Base-by-base conservation (phyloP, 2,888 invertebrate genomes). In the Lepidochrysops patricia region DNA sequence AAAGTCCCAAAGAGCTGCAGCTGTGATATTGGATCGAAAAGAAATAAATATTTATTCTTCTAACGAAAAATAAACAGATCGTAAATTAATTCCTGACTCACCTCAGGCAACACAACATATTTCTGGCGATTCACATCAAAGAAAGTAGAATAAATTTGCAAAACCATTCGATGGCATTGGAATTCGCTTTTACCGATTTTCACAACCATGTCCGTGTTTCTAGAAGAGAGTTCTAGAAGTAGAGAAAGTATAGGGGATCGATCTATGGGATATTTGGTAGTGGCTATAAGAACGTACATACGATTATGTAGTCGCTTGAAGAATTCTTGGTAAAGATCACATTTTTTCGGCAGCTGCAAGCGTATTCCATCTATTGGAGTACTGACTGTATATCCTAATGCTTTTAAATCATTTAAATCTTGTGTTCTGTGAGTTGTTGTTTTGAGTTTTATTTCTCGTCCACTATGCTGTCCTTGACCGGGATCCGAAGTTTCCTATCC, bases 181-280 rank as follows among this genome's bases (percentile, higher is more conserved):
- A 93, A 94, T 70, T 92, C 92, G 68, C 93, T 91, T 62, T 91
- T 85, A 12, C 91, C 93, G 59, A 94, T 91, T 66, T 91, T 90
- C 4, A 94, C 87, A 57, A 92, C 83, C 54, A 92, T 92, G 71
- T 94, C 94, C 2, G 94, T 92, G 70, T 93, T 93, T 72, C 93
- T 93, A 78, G 23, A 79, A 78, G 34, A 29, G 62, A 61, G 57
- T 57, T 27, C 23, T 15, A 13, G 0, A 5, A 12, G 19, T 43
- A 43, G 7, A 23, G 6, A 2, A 19, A 43, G 1, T 1, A 12
- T 23, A 19, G 9, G 3, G 23, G 4, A 4, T 43, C 12, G 1
- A 12, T 6, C 23, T 3, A 19, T 43, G 12, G 0, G 4, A 23
- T 43, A 19, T 19, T 12, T 19, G 7, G 1, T 19, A 7, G 19